Evolutionary conservation across 2,797 vertebrate genomes (phyloP).

Genomic region (Chloroceryle inda): DNA sequence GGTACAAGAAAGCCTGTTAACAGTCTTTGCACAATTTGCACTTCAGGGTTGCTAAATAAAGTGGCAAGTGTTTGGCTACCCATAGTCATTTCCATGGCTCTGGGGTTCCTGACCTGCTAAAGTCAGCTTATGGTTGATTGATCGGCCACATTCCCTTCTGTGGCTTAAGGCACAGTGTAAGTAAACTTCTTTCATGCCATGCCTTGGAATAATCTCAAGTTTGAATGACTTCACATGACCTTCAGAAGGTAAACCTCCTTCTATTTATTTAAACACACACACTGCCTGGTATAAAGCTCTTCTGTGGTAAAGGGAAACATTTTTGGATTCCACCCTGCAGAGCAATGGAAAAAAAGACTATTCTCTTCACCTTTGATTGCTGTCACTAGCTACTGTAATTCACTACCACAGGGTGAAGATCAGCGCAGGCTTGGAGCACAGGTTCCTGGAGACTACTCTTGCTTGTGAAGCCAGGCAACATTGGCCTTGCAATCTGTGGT

Average conservation of each 20-base stretch:
- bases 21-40: not conserved
- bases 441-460: not conserved
- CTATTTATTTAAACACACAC: not conserved
- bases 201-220: not conserved
- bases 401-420: not conserved
- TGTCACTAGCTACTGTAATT: not conserved
- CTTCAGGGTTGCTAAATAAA: not conserved
- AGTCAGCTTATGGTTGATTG: not conserved
- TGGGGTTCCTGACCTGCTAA: not conserved
- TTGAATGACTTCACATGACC: slow-evolving; percentile 14
- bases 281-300: not conserved
- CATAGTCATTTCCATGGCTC: not conserved
- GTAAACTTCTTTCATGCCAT: not conserved
- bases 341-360: not conserved
- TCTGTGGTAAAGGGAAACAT: not conserved
- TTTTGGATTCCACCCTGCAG: not conserved
- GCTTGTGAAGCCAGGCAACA: not conserved
- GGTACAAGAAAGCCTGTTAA: not conserved
- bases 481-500: not conserved
- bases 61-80: not conserved
- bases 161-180: not conserved
- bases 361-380: not conserved
- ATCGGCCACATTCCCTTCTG: not conserved
- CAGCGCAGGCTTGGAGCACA: not conserved
- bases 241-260: slow-evolving; percentile 4